Evolutionary conservation across 92 coral and sea anemone species (phyloP).

Genomic region (Ricordea florida): DNA sequence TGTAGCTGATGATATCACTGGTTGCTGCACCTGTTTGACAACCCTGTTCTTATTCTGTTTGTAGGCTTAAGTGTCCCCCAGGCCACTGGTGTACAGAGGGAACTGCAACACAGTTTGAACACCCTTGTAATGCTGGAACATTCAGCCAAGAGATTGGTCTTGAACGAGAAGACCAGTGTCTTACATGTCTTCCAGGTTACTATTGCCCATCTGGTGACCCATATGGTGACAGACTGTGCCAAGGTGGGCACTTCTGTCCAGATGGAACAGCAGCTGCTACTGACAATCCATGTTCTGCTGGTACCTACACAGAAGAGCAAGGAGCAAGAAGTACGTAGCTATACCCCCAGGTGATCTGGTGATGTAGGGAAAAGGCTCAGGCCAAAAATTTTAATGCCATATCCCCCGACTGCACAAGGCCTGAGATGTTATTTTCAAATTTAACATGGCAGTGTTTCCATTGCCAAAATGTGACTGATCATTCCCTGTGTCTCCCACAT

Average conservation of each 20-base stretch:
- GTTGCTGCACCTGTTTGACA: not conserved
- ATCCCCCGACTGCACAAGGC: too few relatives aligned
- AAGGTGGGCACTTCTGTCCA: conserved; percentile 84
- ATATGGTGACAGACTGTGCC: conserved; percentile 83
- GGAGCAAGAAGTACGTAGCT: conserved; percentile 84
- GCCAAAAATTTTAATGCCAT: too few relatives aligned
- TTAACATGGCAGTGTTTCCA: too few relatives aligned
- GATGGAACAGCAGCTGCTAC: conserved; percentile 36
- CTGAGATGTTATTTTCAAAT: too few relatives aligned
- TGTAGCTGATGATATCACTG: too few relatives aligned
- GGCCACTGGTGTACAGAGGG: conserved; percentile 90
- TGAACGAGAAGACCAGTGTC: conserved; percentile 84
- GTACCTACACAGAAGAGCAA: conserved; percentile 91
- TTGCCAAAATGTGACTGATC: too few relatives aligned
- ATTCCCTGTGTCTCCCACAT: too few relatives aligned
- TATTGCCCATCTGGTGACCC: conserved; percentile 88
- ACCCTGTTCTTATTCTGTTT: not conserved
- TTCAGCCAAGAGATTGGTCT: conserved; percentile 73
- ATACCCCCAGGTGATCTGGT: too few relatives aligned
- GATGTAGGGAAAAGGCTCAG: too few relatives aligned
- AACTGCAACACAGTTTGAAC: conserved; percentile 75
- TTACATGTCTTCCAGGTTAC: conserved; percentile 72
- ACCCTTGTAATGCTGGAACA: conserved; percentile 85
- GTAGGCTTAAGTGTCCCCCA: conserved; percentile 88
- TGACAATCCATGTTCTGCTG: conserved; percentile 65